Base-by-base conservation (phyloP, 2,797 vertebrate species). In the Cirrhinus molitorella region DNA sequence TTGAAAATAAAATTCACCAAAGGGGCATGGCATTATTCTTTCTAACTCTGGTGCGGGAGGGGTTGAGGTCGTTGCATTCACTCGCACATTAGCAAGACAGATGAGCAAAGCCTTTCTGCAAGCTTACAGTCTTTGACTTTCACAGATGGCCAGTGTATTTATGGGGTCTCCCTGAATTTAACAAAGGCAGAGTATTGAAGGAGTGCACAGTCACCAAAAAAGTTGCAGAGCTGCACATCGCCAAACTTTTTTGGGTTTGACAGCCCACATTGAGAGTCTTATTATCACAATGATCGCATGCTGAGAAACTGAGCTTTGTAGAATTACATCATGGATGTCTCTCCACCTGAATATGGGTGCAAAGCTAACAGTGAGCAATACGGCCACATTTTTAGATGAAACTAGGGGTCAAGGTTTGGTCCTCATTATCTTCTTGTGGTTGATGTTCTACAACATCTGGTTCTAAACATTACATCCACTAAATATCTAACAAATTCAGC, bases 1-100 rank as follows among this genome's bases (percentile, higher is more conserved):
- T 80, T 86, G 85, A 90, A 92, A 93, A 92, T 89, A 89, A 91
- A 90, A 87, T 80, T 78, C 67, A 89, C 85, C 49, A 13, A 85
- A 85, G 31, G 74, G 65, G 88, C 85, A 86, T 51, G 66, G 84
- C 88, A 90, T 90, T 89, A 90, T 81, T 87, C 83, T 80, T 79
- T 84, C 40, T 43, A 65, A 80, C 47, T 83, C 55, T 80, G 57
- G 59, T 49, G 67, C 21, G 34, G 72, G 73, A 70, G 76, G 75
- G 81, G 49, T 75, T 79, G 72, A 74, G 78, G 84, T 73, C 59
- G 23, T 66, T 67, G 65, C 83, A 90, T 80, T 16, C 85, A 80
- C 84, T 81, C 86, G 88, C 73, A 89, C 80, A 91, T 87, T 86
- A 87, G 63, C 75, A 87, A 81, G 85, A 91, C 59, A 85, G 90